Evolutionary conservation across 1,140 invertebrate genomes (phyloP).

Genomic region (Drosophila mojavensis): DNA sequence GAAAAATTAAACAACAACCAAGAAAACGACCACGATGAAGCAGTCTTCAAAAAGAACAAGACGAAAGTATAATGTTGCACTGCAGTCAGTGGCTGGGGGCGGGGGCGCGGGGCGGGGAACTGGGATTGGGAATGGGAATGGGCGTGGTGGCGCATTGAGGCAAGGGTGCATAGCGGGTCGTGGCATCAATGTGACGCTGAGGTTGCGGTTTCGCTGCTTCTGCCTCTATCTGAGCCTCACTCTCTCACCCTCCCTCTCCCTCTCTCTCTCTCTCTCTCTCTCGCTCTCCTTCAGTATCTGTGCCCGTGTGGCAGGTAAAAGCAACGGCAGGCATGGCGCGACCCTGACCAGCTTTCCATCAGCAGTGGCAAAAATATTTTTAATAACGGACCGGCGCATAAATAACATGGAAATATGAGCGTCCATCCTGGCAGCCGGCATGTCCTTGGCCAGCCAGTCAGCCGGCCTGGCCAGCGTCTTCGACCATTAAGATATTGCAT

Average conservation of each 20-base stretch:
- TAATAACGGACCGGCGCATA: slow-evolving; percentile 70
- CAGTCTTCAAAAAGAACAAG: slow-evolving; percentile 43
- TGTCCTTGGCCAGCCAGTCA: slow-evolving; percentile 20
- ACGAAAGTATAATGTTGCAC: slow-evolving; percentile 51
- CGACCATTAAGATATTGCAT: slow-evolving; percentile 52
- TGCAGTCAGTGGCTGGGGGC: slow-evolving; percentile 13
- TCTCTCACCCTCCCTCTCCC: neutral
- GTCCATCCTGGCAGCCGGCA: slow-evolving; percentile 25
- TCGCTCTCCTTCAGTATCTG: neutral
- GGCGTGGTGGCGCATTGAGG: neutral
- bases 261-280: neutral
- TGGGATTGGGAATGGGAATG: neutral
- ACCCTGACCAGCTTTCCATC: slow-evolving; percentile 48
- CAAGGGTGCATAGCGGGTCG: slow-evolving; percentile 19
- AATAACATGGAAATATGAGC: slow-evolving; percentile 71
- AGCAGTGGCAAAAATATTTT: slow-evolving; percentile 68
- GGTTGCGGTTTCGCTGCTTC: slow-evolving; percentile 30
- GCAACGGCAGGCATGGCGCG: slow-evolving; percentile 11
- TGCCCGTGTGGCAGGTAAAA: slow-evolving; percentile 1
- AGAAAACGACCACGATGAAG: slow-evolving; percentile 40
- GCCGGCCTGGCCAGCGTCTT: slow-evolving; percentile 27
- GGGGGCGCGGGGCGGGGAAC: neutral
- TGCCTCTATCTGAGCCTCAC: neutral
- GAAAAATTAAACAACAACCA: slow-evolving; percentile 61
- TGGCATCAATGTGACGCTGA: slow-evolving; percentile 50